Evolutionary conservation across 2,113 vertebrate species (phyloP).

Genomic region (Ageneiosus marmoratus): DNA sequence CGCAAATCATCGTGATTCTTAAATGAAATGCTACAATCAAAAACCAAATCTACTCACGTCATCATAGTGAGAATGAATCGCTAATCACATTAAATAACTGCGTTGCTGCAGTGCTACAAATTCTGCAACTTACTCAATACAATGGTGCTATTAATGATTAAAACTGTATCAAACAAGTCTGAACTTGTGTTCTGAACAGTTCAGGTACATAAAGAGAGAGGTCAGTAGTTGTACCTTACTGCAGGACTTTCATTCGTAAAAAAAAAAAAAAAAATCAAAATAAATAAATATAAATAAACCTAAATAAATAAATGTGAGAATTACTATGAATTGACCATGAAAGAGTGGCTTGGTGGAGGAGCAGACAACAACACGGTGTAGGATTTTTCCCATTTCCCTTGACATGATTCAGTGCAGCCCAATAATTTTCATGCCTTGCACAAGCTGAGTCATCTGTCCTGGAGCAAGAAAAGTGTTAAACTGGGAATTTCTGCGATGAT

Average conservation of each 20-base stretch:
- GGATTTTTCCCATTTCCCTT: conserved; percentile 9
- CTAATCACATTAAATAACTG: not conserved
- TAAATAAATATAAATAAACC: not conserved
- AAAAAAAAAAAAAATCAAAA: not conserved
- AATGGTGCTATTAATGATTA: not conserved
- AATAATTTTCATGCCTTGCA: conserved; percentile 3
- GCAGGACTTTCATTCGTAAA: not conserved
- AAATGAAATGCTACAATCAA: conserved; percentile 13
- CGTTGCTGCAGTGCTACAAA: conserved; percentile 6
- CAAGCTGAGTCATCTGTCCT: conserved; percentile 17
- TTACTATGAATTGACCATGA: not conserved
- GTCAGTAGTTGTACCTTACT: not conserved
- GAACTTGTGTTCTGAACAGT: not conserved
- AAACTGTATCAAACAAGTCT: not conserved
- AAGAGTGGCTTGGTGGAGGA: not conserved
- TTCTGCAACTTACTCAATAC: conserved; percentile 3
- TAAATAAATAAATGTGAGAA: not conserved
- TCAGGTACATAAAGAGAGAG: not conserved
- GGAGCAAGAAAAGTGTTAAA: conserved; percentile 12
- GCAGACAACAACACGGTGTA: conserved; percentile 8
- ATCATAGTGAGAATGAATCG: not conserved
- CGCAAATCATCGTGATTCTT: not conserved
- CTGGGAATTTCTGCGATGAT: not conserved
- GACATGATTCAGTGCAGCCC: not conserved
- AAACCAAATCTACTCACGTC: not conserved